Base-by-base conservation (phyloP, 2,113 vertebrate genomes). In the Cyphomyrus discorhynchus region DNA sequence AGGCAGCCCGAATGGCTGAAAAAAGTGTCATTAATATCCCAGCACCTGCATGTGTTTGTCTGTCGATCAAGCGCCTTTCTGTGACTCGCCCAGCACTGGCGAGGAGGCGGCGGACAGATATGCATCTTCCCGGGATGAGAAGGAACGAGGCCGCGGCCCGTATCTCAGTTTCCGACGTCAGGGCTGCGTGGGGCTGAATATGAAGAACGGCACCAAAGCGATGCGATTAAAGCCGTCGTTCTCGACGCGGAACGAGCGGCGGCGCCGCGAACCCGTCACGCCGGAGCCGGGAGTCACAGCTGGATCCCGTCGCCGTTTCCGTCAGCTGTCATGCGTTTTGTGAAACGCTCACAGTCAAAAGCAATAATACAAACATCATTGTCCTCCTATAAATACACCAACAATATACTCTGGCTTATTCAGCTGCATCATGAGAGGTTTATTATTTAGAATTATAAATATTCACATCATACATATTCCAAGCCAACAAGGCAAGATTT, bases 1-100 rank as follows among this genome's bases (percentile, higher is more conserved):
- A 87, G 74, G 70, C 86, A 88, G 49, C 74, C 87, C 74, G 50
- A 90, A 90, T 9, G 52, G 45, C 85, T 42, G 66, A 89, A 83
- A 74, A 92, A 56, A 70, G 9, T 5, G 52, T 49, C 42, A 58
- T 91, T 47, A 80, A 50, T 83, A 89, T 90, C 46, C 46, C 42
- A 11, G 88, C 13, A 17, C 6, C 49, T 35, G 49, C 1, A 15
- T 5, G 24, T 11, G 24, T 35, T 50, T 53, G 47, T 49, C 47
- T 7, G 49, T 19, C n/a, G 47, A 86, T 86, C 85, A 86, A 52
- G 85, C 4, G 11, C 19, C 24, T 27, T 31, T 50, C 24, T 24
- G 3, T 86, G 46, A 50, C 46, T 17, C 27, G 42, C 2, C 24
- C 31, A 4, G 47, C 49, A 35, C 31, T n/a, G 2, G 3, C 35